Conservation (phyloP, 2,888 invertebrate species). For the Cataglyphis rosenhaueri region DNA sequence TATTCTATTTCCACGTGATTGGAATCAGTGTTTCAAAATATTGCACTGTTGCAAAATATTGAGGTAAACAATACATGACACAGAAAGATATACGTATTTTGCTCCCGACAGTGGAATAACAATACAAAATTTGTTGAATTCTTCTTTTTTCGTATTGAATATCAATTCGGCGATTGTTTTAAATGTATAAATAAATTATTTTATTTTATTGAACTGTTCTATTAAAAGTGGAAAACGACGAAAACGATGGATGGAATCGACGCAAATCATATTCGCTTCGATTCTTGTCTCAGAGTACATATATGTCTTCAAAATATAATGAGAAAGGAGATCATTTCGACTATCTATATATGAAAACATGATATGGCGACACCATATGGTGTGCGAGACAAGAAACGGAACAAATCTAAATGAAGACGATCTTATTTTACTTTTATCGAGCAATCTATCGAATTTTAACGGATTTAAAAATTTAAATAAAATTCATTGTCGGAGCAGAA, state of each 20-base stretch:
- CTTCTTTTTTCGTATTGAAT: background rate
- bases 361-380: too few relatives aligned
- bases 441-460: background rate
- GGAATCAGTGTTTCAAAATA: background rate
- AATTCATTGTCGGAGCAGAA: too few relatives aligned
- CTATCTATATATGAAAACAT: background rate
- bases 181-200: background rate
- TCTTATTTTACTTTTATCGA: background rate
- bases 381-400: background rate
- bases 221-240: background rate
- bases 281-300: too few relatives aligned
- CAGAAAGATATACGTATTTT: background rate
- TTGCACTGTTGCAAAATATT: background rate
- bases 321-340: background rate
- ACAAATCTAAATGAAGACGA: background rate
- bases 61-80: background rate
- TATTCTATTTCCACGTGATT: constrained; percentile 1
- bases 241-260: background rate
- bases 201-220: background rate
- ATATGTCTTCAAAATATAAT: too few relatives aligned
- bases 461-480: too few relatives aligned
- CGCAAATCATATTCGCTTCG: background rate
- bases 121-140: background rate
- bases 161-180: background rate
- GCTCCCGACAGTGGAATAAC: background rate